Conservation (phyloP, 2,113 vertebrate genomes). For the Alligator sinensis region DNA sequence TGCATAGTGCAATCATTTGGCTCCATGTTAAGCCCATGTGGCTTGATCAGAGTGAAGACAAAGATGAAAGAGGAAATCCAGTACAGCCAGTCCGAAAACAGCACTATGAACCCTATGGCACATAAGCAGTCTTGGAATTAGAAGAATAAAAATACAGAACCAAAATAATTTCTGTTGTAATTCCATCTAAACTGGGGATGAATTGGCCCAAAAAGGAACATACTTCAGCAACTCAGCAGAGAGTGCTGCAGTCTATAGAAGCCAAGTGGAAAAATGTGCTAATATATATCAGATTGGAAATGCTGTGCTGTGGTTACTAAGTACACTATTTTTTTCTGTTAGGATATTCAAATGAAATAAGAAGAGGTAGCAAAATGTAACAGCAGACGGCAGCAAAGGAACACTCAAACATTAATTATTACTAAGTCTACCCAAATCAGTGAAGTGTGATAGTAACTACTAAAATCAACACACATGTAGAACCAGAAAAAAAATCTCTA, state of each 20-base stretch:
- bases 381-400: background rate
- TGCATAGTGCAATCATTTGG: background rate
- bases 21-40: background rate
- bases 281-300: constrained; percentile 63
- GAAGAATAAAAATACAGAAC: constrained; percentile 53
- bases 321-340: constrained; percentile 63
- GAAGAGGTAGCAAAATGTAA: background rate
- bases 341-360: constrained; percentile 60
- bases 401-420: constrained; percentile 12
- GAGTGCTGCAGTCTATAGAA: constrained; percentile 60
- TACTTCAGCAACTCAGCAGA: constrained; percentile 63
- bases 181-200: constrained; percentile 52
- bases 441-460: background rate
- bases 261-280: constrained; percentile 72
- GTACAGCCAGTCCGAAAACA: background rate
- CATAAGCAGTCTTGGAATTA: background rate
- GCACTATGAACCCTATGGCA: background rate
- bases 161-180: constrained; percentile 29
- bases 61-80: background rate
- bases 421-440: background rate
- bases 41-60: background rate
- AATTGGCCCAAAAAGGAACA: constrained; percentile 56
- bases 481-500: background rate
- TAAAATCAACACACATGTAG: rapidly evolving
- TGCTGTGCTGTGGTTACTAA: constrained; percentile 69